Evolutionary conservation across 2,797 vertebrate genomes (phyloP), one percentile per base, ranked within the genome.

Genomic region (Pagetopsis macropterus): DNA sequence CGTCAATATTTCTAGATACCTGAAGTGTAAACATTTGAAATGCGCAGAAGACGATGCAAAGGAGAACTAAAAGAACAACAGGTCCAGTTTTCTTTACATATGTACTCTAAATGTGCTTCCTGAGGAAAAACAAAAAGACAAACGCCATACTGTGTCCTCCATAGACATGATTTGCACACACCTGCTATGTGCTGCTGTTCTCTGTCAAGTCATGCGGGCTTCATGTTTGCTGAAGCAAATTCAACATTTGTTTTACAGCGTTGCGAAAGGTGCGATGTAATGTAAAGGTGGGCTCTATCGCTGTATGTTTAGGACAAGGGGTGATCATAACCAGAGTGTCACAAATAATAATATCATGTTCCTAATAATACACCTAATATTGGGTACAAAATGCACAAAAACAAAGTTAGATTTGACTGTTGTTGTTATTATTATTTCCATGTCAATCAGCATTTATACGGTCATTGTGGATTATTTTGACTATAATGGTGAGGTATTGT

Each of bases 111-210:
- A 65, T 68, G 76, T 78, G 60, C 21, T 56, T 75, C 17, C 8
- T 0, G 12, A n/a, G 2, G 10, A 72, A 21, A 76, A 57, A 51
- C 27, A 37, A 1, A 1, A 7, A 48, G 56, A 51, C 17, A 45
- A 55, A 48, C 19, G 12, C 11, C 3, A 1, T 19, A 9, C 21
- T 2, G n/a, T 9, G n/a, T 44, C 15, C n/a, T 48, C 56, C 16
- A 58, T 31, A 76, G 17, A 19, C 19, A n/a, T 6, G 58, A 75
- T 79, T 73, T 79, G 76, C 76, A 69, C 33, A 63, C 63, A 64
- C 27, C 72, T 82, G 76, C 46, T 44, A 10, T 1, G 12, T 3
- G 31, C 21, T 5, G 23, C 27, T 27, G 23, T 27, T 27, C 23
- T 27, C 33, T 44, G 23, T 43, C 43, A 72, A 46, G 57, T 58